Conservation (phyloP, 2,888 invertebrate species). For the Disparrhopalites patrizii region DNA sequence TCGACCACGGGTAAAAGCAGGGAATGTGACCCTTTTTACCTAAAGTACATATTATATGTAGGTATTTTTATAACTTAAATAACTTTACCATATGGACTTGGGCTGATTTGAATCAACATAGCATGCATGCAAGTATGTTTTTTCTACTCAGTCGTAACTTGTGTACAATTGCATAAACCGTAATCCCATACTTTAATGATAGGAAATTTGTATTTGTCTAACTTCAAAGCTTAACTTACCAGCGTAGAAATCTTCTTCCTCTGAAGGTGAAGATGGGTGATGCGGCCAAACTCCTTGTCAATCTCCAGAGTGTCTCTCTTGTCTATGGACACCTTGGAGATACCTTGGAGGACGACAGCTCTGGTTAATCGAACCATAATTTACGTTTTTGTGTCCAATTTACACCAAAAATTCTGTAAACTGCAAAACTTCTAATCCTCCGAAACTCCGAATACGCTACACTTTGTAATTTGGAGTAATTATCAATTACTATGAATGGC, state of each 20-base stretch:
- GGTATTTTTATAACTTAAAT: no score
- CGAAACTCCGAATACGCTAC: not conserved
- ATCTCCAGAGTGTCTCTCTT: constrained; percentile 29
- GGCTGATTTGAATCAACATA: no score
- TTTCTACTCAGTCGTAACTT: no score
- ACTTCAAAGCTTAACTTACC: constrained; percentile 53
- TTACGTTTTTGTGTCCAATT: not conserved
- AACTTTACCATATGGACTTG: no score
- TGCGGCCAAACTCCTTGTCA: constrained; percentile 47
- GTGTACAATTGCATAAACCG: not conserved
- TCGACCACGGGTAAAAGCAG: no score
- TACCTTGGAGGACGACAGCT: constrained; percentile 34
- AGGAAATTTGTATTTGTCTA: not conserved
- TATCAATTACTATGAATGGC: no score
- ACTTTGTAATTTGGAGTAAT: no score
- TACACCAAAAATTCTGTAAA: not conserved
- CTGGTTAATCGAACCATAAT: constrained; percentile 35
- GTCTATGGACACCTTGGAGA: constrained; percentile 37
- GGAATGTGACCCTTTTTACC: no score
- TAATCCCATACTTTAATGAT: not conserved
- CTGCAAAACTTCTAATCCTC: not conserved
- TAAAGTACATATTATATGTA: no score
- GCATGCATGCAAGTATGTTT: no score
- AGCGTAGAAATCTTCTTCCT: constrained; percentile 59
- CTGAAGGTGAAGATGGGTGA: constrained; percentile 59